Evolutionary conservation across 2,888 invertebrate species (phyloP), one percentile per base, ranked within the genome.

Genomic region (Nezara viridula): DNA sequence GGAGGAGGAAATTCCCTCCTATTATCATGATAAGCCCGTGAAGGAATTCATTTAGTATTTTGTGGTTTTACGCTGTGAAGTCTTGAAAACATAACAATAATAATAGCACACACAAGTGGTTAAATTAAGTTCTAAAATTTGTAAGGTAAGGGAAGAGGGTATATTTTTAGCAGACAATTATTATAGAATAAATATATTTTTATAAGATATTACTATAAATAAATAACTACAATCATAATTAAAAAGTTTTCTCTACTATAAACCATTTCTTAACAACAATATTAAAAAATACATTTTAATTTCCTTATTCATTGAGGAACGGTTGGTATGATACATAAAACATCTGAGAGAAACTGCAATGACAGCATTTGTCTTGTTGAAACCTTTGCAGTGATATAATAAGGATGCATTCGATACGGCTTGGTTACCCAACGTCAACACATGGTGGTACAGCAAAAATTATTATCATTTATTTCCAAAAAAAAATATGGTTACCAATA

Each of bases 1-100:
- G 44, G 47, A 37, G n/a, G 60, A 44, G 73, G 47, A 27, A 44
- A 47, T 44, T 60, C 87, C 81, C 4, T 37, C 9, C 6, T n/a
- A 81, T 77, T 77, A 77, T 40, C 77, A 77, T 77, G 77, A 77
- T 77, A 77, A 77, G 37, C 77, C 77, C 37, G 1, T 32, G 66
- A 32, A 66, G 32, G 32, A 32, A 66, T 24, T 32, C 32, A 32
- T 32, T 66, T 19, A 32, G 32, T 32, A 66, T 66, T 66, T 66
- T 66, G 66, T 19, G 66, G 66, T 32, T 66, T 32, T 19, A 32
- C 0, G 2, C 32, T 19, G n/a, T n/a, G 14, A 32, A 66, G 32
- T 66, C 19, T 66, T 32, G 5, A 32, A 32, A 44, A 44, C 44
- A 44, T 44, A 44, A 44, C 44, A 44, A 44, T 44, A 44, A 5